Evolutionary conservation across 2,113 vertebrate species (phyloP).

Genomic region (Prochilodus magdalenae): DNA sequence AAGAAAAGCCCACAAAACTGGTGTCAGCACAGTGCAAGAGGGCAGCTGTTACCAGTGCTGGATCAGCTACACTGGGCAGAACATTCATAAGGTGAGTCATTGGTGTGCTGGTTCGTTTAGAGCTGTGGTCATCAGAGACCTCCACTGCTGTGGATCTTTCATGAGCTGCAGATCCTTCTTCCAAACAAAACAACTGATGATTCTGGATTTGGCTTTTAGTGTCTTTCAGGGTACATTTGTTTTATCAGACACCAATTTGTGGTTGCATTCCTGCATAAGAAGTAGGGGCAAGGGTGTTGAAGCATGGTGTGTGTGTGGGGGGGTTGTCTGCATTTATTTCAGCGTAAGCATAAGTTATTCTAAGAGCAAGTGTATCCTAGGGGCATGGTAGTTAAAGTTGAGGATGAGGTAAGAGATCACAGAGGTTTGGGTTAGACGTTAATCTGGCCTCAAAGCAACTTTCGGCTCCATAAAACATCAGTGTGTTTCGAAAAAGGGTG

Average conservation of each 20-base stretch:
- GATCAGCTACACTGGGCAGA: constrained; percentile 24
- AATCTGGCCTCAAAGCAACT: constrained; percentile 53
- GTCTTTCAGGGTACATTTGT: not conserved
- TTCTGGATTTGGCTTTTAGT: not conserved
- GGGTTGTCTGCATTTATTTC: constrained; percentile 36
- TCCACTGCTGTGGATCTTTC: not conserved
- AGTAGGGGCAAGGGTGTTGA: not conserved
- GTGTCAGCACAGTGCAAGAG: constrained; percentile 41
- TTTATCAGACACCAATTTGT: constrained; percentile 22
- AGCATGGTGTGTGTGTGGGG: not conserved
- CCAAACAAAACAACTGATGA: constrained; percentile 1
- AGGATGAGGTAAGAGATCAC: constrained; percentile 50
- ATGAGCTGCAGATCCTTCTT: not conserved
- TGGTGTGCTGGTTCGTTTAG: not conserved
- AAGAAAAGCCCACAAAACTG: constrained; percentile 33
- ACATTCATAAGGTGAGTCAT: constrained; percentile 22
- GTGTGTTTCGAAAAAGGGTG: constrained; percentile 42
- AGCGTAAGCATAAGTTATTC: constrained; percentile 37
- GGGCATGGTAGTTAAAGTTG: constrained; percentile 49
- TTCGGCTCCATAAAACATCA: constrained; percentile 53
- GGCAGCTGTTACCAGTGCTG: constrained; percentile 10
- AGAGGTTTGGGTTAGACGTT: constrained; percentile 52
- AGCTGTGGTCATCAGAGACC: constrained; percentile 20
- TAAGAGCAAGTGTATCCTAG: constrained; percentile 41
- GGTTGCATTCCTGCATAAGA: constrained; percentile 33